phyloP scores from a whole-genome alignment of 2,113 vertebrate genomes.

The Microtus oregoni region DNA sequence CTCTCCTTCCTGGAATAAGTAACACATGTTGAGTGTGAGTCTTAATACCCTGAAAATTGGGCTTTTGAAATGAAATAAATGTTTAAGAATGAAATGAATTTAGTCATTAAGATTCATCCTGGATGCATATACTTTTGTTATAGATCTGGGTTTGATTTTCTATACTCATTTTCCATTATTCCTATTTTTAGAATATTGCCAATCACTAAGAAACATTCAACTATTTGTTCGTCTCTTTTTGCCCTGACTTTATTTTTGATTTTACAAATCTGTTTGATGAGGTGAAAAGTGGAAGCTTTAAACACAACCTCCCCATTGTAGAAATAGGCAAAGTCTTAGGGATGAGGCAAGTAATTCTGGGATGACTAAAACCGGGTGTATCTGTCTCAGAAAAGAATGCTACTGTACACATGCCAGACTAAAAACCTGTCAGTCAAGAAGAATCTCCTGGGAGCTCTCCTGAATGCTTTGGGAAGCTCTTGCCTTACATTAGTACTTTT shows the following conservation, averaged over 20 bases:
- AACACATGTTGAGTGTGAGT: not conserved
- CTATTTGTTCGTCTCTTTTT: not conserved
- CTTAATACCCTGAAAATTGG: not conserved
- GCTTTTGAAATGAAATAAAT: not conserved
- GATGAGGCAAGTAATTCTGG: not conserved
- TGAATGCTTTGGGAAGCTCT: conserved; percentile 60
- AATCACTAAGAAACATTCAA: not conserved
- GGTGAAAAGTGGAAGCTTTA: not conserved
- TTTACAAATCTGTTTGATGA: not conserved
- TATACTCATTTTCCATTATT: not conserved
- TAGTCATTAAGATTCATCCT: not conserved
- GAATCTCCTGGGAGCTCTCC: not conserved
- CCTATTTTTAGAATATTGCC: not conserved
- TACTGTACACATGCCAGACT: not conserved
- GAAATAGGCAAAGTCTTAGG: conserved; percentile 12
- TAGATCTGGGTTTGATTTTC: not conserved
- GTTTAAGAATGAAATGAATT: conserved; percentile 26
- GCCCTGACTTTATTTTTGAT: conserved; percentile 39
- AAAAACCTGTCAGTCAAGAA: conserved; percentile 64
- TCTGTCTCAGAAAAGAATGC: conserved; percentile 48
- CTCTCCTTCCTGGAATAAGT: not conserved
- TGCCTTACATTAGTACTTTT: conserved; percentile 61
- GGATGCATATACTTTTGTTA: not conserved
- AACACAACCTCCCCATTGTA: not conserved
- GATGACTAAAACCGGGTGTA: not conserved